Conservation (phyloP, 1,140 invertebrate genomes). For the silkworm (Bombyx mori) region ASM3026992v2 NC_085131.1:7039001-7039500, state of each 20-base stretch:
- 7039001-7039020: neutral
- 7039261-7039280: neutral
- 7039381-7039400: neutral
- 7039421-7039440: neutral
- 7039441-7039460: neutral
- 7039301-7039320: neutral
- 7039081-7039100: conserved; percentile 15
- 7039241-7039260: neutral
- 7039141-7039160: conserved; percentile 26
- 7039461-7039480: neutral
- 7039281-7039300: neutral
- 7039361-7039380: neutral
- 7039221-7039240: neutral
- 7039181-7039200: conserved; percentile 11
- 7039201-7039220: neutral
- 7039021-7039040: conserved; percentile 16
- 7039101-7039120: conserved; percentile 26
- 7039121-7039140: conserved; percentile 33
- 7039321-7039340: neutral
- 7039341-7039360: neutral
- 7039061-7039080: conserved; percentile 33
- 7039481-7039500: too few species aligned
- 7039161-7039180: conserved; percentile 15
- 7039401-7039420: neutral
- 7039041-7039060: conserved; percentile 28